A percentile compares a stretch with the other conserved stretches of the same genome.
Evolutionary conservation across 2,888 invertebrate genomes (phyloP).

Genomic region (Apoda limacodes): DNA sequence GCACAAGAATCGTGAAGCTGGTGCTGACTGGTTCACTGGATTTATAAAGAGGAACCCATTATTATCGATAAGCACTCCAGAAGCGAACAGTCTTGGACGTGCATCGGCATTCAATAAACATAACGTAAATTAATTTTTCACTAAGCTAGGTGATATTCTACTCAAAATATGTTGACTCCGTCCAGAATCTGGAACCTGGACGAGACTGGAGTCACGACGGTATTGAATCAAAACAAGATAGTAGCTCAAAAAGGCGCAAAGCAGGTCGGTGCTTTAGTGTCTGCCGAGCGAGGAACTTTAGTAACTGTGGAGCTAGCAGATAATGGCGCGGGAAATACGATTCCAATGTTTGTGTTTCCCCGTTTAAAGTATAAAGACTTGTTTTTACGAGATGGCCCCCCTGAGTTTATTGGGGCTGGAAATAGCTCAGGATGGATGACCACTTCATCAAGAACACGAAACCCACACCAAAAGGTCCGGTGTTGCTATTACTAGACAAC

Average conservation of each 20-base stretch:
- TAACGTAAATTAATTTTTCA: no score
- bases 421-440: slow-evolving; percentile 32
- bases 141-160: no score
- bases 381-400: slow-evolving; percentile 24
- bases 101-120: no score
- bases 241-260: slow-evolving; percentile 20
- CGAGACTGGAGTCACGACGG: slow-evolving; percentile 24
- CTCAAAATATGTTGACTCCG: no score
- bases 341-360: slow-evolving; percentile 27
- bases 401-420: slow-evolving; percentile 27
- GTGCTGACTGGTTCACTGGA: slow-evolving; percentile 13
- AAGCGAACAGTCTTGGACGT: no score
- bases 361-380: slow-evolving; percentile 19
- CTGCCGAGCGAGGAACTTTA: slow-evolving; percentile 21
- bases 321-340: slow-evolving; percentile 16
- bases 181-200: no score
- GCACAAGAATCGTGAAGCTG: slow-evolving; percentile 14
- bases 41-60: slow-evolving; percentile 13
- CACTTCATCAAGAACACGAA: slow-evolving; percentile 26
- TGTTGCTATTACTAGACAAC: slow-evolving; percentile 28
- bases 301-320: slow-evolving; percentile 18
- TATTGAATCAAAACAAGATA: slow-evolving; percentile 23
- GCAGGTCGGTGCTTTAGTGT: slow-evolving; percentile 20
- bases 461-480: slow-evolving; percentile 19
- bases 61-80: no score